These are phyloP conservation scores for Morphnarchus princeps DNA, from an alignment of 2,113 vertebrate genomes.

Conservation along the genomic window DNA sequence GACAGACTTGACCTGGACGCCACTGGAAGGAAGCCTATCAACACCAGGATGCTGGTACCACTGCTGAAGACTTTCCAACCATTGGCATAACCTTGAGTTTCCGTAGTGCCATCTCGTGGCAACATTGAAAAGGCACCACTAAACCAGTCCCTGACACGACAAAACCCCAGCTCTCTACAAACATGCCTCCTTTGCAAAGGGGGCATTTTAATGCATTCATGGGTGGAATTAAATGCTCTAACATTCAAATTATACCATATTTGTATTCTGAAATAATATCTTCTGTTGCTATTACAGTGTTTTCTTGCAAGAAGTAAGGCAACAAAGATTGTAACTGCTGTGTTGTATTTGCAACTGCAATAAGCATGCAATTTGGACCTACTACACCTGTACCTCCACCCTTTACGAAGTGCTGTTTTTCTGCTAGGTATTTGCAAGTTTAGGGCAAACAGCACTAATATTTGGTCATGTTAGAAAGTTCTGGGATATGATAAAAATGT, in stretches of 20 bases:
- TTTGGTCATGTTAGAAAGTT: background rate
- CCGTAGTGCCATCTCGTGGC: background rate
- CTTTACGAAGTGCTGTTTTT: rapidly evolving
- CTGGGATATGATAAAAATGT: background rate
- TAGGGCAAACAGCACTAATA: background rate
- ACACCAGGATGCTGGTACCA: background rate
- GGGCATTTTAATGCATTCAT: background rate
- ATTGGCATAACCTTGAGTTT: background rate
- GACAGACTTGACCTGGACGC: background rate
- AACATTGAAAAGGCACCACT: background rate
- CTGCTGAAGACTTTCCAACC: background rate
- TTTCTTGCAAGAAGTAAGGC: background rate
- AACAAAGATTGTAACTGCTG: background rate
- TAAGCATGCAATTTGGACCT: background rate
- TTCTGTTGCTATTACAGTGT: background rate
- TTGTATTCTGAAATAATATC: background rate
- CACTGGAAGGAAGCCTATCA: background rate
- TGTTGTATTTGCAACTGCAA: rapidly evolving
- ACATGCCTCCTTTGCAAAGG: rapidly evolving
- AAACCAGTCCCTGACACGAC: background rate
- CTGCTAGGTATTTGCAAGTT: background rate
- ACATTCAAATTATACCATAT: background rate
- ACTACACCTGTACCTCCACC: background rate
- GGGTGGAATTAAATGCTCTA: background rate
- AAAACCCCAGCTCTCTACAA: background rate